A percentile compares a stretch with the other conserved stretches of the same genome.
Conservation (phyloP, 2,113 vertebrate genomes). For the Channa maculata region DNA sequence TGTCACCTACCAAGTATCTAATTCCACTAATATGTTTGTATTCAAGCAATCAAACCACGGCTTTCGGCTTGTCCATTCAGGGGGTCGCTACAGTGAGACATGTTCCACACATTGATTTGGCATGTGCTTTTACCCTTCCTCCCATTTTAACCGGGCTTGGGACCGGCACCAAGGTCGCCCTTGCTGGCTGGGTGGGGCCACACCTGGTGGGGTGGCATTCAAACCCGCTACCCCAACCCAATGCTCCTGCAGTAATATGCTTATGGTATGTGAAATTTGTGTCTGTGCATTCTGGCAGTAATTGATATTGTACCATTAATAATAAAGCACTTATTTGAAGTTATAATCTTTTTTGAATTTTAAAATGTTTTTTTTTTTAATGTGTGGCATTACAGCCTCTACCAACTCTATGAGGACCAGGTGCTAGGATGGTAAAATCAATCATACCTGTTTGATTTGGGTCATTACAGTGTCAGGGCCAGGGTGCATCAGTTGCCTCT, state of each 20-base stretch:
- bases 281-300: slow-evolving; percentile 15
- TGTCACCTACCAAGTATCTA: slow-evolving; percentile 10
- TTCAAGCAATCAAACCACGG: no score
- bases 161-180: no score
- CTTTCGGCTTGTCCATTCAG: no score
- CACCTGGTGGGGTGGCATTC: no score
- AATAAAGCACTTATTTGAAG: slow-evolving; percentile 14
- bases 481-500: slow-evolving; percentile 86
- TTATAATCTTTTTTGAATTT: neutral
- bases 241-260: no score
- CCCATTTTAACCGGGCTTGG: no score
- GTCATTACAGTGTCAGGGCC: slow-evolving; percentile 86
- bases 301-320: slow-evolving; percentile 18
- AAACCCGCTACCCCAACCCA: no score
- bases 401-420: neutral
- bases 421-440: neutral
- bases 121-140: no score
- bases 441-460: slow-evolving; percentile 91
- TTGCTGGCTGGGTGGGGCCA: no score
- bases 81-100: no score
- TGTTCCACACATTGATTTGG: no score
- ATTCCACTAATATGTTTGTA: slow-evolving; percentile 36
- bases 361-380: neutral
- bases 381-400: neutral
- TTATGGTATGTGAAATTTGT: slow-evolving; percentile 13